Conservation (phyloP, 2,888 invertebrate genomes). For the Diarsia dahlii region DNA sequence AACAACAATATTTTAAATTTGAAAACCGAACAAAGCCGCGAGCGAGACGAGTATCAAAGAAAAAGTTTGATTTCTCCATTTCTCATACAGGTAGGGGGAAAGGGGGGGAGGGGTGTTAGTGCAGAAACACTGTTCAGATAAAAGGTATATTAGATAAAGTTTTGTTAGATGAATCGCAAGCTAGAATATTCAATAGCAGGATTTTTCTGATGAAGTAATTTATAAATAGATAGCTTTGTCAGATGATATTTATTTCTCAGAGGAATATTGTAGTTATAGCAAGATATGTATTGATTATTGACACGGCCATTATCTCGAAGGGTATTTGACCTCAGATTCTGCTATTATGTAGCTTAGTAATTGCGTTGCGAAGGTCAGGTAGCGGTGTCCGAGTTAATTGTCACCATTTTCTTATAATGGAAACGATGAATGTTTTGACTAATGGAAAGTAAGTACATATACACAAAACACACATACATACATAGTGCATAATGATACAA, state of each 20-base stretch:
- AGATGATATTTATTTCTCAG: background rate
- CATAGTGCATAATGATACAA: no score
- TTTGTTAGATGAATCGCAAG: slow-evolving; percentile 31
- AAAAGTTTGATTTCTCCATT: slow-evolving; percentile 31
- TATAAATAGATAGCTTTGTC: background rate
- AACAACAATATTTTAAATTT: slow-evolving; percentile 15
- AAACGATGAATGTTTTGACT: background rate
- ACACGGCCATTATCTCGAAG: background rate
- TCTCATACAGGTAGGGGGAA: background rate
- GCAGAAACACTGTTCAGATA: slow-evolving; percentile 22
- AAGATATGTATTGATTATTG: background rate
- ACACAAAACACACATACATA: no score
- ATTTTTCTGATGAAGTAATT: background rate
- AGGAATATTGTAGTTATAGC: background rate
- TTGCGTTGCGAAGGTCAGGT: background rate
- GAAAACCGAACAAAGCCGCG: slow-evolving; percentile 25
- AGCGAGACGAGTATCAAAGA: slow-evolving; percentile 1
- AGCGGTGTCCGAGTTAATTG: background rate
- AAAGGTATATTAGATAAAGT: slow-evolving; percentile 27
- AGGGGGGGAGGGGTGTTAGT: slow-evolving; percentile 8
- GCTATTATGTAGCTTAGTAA: background rate
- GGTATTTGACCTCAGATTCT: background rate
- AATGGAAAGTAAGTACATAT: background rate
- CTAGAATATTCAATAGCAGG: slow-evolving; percentile 11
- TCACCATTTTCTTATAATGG: background rate